Evolutionary conservation across 2,888 invertebrate species (phyloP), one percentile per base, ranked within the genome.

Genomic region (Hoplodrina blanda): DNA sequence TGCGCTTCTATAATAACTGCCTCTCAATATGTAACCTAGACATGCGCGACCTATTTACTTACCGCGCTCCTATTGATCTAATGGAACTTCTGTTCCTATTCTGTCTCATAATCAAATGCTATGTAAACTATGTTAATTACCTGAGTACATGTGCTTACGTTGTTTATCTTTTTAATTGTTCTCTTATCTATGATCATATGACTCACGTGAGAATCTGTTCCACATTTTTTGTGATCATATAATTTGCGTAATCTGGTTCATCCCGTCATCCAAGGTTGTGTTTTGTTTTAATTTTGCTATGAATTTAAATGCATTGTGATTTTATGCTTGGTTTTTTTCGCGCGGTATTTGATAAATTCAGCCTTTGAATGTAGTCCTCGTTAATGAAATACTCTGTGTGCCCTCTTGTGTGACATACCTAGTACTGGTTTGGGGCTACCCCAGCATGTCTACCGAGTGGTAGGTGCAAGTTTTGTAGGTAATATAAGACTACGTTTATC

Each of bases 161-260:
- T 60, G 59, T 67, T 79, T 82, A 82, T 73, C 76, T 74, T 80
- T 69, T 70, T 76, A 80, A 77, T 76, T 73, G 53, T 69, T 70
- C 53, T 53, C 55, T 57, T 63, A 83, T 80, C 81, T 75, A 49
- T 19, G 44, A 13, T 41, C 41, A 30, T 17, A 37, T 80, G 81
- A 81, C 30, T 80, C 73, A 80, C 30, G 78, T 71, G 75, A 41
- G 75, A 67, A 78, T 64, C 7, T 53, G 64, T 41, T 71, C 25
- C 25, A 74, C 55, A 55, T 69, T 62, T 65, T 60, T 62, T 65
- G n/a, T 54, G 62, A 20, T 54, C 25, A 30, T 46, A 46, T 49
- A 50, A 33, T 50, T 62, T 55, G 17, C 2, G 53, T 53, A 25
- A 74, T 62, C 64, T 52, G 10, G 54, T 67, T 25, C 57, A 62